phyloP scores from a whole-genome alignment of 2,113 vertebrate species.

The Romanogobio albipinnatus region DNA sequence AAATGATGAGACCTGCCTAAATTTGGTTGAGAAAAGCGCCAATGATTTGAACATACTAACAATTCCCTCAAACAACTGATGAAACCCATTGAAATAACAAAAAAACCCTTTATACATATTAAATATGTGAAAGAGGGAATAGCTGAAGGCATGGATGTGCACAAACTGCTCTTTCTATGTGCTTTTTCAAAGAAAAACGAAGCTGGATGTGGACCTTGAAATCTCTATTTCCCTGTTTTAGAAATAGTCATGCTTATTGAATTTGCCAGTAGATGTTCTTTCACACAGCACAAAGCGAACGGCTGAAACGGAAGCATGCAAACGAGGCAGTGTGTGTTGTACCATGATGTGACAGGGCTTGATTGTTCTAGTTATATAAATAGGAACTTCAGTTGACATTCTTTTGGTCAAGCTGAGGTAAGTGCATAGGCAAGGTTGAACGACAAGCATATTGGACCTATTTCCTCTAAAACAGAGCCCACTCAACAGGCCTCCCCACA shows the following conservation, averaged over 20 bases:
- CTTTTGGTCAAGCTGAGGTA: constrained; percentile 1
- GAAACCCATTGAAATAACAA: constrained; percentile 8
- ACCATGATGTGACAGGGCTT: constrained; percentile 13
- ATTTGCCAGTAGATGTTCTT: not conserved
- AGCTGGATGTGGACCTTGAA: constrained; percentile 8
- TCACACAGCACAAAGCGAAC: constrained; percentile 9
- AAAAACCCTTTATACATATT: constrained; percentile 34
- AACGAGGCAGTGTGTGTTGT: constrained; percentile 23
- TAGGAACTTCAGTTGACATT: not conserved
- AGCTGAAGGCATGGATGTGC: not conserved
- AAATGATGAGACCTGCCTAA: not conserved
- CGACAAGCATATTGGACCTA: not conserved
- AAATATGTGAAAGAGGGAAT: constrained; percentile 22
- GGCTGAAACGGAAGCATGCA: constrained; percentile 11
- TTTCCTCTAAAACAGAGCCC: constrained; percentile 11
- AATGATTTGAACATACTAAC: constrained; percentile 37
- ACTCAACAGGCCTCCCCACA: not conserved
- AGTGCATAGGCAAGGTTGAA: not conserved
- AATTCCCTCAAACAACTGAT: constrained; percentile 48
- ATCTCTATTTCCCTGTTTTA: constrained; percentile 16
- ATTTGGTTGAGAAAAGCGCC: not conserved
- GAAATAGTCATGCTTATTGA: constrained; percentile 13
- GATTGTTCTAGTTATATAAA: constrained; percentile 17
- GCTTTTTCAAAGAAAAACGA: constrained; percentile 8
- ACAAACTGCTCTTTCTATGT: constrained; percentile 15